These are phyloP conservation scores for Poeciliopsis infans DNA, from an alignment of 2,797 vertebrate species.

Conservation along the genomic window DNA sequence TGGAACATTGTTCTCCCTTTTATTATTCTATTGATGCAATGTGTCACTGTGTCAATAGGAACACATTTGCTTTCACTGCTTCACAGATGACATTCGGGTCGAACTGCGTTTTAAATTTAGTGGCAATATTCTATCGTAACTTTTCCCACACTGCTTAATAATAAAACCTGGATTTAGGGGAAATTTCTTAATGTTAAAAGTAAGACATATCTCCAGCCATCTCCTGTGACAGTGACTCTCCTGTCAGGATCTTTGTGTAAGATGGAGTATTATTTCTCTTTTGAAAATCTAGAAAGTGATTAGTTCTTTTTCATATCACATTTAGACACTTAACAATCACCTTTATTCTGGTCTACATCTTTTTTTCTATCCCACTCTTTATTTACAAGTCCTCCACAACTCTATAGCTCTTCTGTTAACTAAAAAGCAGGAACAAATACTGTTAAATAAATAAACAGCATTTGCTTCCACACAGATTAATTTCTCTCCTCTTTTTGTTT, in stretches of 20 bases:
- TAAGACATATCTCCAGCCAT: not conserved
- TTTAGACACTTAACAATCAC: not conserved
- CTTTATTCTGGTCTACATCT: not conserved
- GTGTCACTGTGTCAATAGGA: not conserved
- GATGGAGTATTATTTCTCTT: not conserved
- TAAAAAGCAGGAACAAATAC: not conserved
- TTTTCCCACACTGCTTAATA: not conserved
- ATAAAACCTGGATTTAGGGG: not conserved
- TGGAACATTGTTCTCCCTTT: not conserved
- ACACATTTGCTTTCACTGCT: not conserved
- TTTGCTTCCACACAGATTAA: not conserved
- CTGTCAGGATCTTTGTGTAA: not conserved
- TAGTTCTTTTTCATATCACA: not conserved
- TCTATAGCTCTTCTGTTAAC: not conserved
- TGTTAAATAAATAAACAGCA: not conserved
- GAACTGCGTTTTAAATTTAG: not conserved
- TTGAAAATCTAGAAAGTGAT: not conserved
- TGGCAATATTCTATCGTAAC: not conserved
- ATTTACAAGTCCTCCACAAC: not conserved
- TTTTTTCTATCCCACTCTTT: not conserved
- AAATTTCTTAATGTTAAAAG: not conserved
- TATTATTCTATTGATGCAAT: not conserved
- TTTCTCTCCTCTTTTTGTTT: not conserved
- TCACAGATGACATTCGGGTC: not conserved
- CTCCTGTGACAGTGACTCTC: not conserved